Evolutionary conservation across 2,888 invertebrate species (phyloP), one percentile per base, ranked within the genome.

Genomic region (Stictocephala bisonia): DNA sequence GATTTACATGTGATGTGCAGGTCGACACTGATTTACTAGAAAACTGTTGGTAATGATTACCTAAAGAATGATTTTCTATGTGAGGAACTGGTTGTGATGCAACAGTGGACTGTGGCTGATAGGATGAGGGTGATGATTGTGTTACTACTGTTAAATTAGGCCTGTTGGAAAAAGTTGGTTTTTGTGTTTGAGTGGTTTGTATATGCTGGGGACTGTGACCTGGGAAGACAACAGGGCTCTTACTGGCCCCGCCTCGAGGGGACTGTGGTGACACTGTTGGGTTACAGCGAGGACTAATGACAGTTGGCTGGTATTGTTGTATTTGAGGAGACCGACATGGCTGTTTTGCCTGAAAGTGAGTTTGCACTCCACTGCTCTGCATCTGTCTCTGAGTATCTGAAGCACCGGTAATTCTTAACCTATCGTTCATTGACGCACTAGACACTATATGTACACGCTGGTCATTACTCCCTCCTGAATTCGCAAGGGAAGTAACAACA

Each of bases 81-180:
- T 35, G 35, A n/a, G 24, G 40, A 3, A 29, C 44, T 1, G 56
- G 26, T 48, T 58, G 58, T 18, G 67, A 44, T 11, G 53, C 56
- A 40, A 53, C 53, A 44, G 67, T 53, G 29, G 67, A 20, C 22
- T 53, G 29, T 31, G 29, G 48, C 31, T 68, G 50, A 0, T 69
- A 18, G 27, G 40, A 51, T 2, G 53, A 44, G 1, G 67, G 58
- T 20, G 56, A 66, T 0, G 68, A 64, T 60, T 78, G 75, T 13
- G 80, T 78, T 7, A 81, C 79, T n/a, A 81, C 79, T 9, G 80
- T 81, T 60, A 80, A 75, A 71, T 81, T 80, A 13, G 81, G 81
- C 40, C 81, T 70, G 68, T 80, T 81, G 44, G 75, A 76, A 64
- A 79, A 79, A n/a, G 67, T 29, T 13, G 48, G 71, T 31, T 58